These are phyloP conservation scores for Drosophila melanosoma DNA, from an alignment of 2,888 invertebrate species.

Conservation along the genomic window DNA sequence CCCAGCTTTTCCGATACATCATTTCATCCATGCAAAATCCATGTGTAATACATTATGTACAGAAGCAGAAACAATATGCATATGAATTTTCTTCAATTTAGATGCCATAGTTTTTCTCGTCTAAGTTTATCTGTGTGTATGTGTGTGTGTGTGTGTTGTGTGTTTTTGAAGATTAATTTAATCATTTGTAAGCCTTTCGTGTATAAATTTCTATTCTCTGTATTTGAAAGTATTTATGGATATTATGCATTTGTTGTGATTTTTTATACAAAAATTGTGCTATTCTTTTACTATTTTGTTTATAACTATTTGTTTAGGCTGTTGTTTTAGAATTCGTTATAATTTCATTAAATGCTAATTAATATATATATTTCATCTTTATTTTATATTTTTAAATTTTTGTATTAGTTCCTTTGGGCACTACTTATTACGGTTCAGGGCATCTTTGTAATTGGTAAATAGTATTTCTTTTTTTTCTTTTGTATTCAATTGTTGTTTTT, in stretches of 20 bases:
- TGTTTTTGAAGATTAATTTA: conserved; percentile 4
- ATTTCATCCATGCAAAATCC: conserved; percentile 20
- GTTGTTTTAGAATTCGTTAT: conserved; percentile 70
- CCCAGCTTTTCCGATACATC: conserved; percentile 35
- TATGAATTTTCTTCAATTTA: conserved; percentile 1
- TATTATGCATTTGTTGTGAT: conserved; percentile 31
- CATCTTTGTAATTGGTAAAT: conserved; percentile 68
- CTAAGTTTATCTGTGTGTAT: conserved; percentile 25
- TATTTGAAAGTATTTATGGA: conserved; percentile 36
- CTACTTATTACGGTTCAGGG: conserved; percentile 79
- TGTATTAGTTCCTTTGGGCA: conserved; percentile 69
- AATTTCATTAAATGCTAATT: conserved; percentile 72
- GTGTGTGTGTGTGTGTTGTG: conserved; percentile 1
- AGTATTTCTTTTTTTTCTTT: conserved; percentile 54
- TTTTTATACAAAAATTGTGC: conserved; percentile 69
- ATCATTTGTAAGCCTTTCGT: conserved; percentile 21
- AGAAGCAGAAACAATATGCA: conserved; percentile 33
- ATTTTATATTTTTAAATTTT: conserved; percentile 26
- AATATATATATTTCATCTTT: conserved; percentile 50
- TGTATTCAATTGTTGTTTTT: conserved; percentile 38
- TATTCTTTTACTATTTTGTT: conserved; percentile 65
- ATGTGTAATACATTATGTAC: conserved; percentile 25
- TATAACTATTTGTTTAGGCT: conserved; percentile 68
- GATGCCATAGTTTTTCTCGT: conserved; percentile 8
- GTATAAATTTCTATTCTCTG: conserved; percentile 29